Percentiles rank a stretch among this genome's conserved stretches.
These are phyloP conservation scores for Tiaroga cobitis DNA, from an alignment of 2,797 vertebrate genomes.

Conservation along the genomic window DNA sequence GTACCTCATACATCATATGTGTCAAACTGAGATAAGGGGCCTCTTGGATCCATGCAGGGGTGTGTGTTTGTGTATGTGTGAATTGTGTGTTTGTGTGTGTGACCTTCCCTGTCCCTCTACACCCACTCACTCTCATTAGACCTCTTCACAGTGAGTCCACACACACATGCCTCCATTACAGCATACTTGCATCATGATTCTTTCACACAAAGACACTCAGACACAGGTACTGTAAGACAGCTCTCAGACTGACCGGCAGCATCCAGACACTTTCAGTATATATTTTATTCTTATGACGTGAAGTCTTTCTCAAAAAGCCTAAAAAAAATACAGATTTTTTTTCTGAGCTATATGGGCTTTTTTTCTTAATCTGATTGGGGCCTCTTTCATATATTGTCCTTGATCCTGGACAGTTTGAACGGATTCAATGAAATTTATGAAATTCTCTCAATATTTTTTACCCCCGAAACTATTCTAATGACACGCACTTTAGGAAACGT, in stretches of 20 bases:
- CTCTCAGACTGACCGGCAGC: constrained; percentile 37
- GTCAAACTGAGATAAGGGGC: constrained; percentile 52
- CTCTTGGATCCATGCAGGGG: constrained; percentile 4
- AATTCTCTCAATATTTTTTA: not conserved
- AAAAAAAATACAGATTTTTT: not conserved
- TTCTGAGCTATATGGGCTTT: not conserved
- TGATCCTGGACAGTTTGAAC: not conserved
- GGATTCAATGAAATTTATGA: not conserved
- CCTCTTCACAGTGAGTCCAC: constrained; percentile 53
- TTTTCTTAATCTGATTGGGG: not conserved
- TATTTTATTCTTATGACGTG: not conserved
- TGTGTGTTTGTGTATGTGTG: constrained; percentile 37
- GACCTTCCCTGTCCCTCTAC: constrained; percentile 54
- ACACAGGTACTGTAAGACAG: constrained; percentile 36
- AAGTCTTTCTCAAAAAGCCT: not conserved
- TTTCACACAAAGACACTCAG: constrained; percentile 29
- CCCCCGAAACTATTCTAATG: not conserved
- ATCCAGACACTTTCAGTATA: constrained; percentile 1
- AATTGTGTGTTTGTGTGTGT: constrained; percentile 35
- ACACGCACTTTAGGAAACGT: not conserved
- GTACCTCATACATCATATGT: constrained; percentile 58
- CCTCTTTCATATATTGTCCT: not conserved
- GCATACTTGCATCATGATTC: constrained; percentile 58
- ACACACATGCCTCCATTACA: constrained; percentile 45
- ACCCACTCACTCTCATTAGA: constrained; percentile 56